Evolutionary conservation across 2,113 vertebrate genomes (phyloP), one percentile per base, ranked within the genome.

Genomic region (Gnathonemus longibarbis): DNA sequence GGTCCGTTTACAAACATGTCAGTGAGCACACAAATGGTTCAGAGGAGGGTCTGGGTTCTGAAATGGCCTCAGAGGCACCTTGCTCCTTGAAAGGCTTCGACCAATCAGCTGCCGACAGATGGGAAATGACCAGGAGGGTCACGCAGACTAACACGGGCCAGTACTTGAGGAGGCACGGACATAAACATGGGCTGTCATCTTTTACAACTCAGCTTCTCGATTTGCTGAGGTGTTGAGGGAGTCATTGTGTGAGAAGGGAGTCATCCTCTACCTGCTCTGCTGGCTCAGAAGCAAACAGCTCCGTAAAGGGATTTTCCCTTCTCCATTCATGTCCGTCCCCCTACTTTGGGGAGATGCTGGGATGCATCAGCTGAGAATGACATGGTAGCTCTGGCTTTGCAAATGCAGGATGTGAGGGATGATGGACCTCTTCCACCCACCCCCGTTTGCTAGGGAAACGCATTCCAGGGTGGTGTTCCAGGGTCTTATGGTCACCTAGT

Each of bases 281-380:
- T 88, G 83, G 56, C 90, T 56, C 87, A 45, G 62, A 88, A 88
- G 85, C 17, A 42, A 62, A 66, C n/a, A 70, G 42, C 53, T 53
- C 70, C 58, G 39, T 87, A 52, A 31, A 85, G 74, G 42, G 35
- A 52, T 56, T 91, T 91, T 88, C 62, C 84, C 88, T 77, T 88
- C 88, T 77, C 89, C 9, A 74, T 90, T 89, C 90, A 83, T 50
- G 88, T 90, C 89, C 86, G 49, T 84, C 89, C 91, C 19, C 62
- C 39, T n/a, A 27, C 80, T 88, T 45, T 90, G 70, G 74, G 5
- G 42, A 35, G 52, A 49, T 42, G 70, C 62, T 49, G 21, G 62
- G 42, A n/a, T 11, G 31, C 42, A 9, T 27, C 5, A 42, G 58
- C 85, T 90, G 58, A 85, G 35, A 87, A 87, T 52, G 85, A 17